These are phyloP conservation scores for Cynopterus brachyotis DNA, from an alignment of 2,113 vertebrate genomes.

Conservation along the genomic window DNA sequence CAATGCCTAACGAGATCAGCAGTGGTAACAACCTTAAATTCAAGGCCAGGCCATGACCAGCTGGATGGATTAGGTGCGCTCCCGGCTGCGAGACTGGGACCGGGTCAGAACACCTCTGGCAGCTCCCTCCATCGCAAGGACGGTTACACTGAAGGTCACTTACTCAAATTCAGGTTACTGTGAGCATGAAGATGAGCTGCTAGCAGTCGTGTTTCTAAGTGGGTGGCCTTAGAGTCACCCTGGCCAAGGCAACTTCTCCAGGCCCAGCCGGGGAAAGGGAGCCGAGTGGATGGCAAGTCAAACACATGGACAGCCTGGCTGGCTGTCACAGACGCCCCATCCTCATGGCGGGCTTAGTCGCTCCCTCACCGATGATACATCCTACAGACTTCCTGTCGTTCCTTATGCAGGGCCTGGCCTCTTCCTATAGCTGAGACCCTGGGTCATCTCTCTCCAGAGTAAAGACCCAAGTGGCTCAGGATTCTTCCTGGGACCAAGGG, in stretches of 20 bases:
- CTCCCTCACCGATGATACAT: background rate
- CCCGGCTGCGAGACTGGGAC: background rate
- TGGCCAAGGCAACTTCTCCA: background rate
- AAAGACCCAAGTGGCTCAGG: background rate
- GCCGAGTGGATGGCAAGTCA: background rate
- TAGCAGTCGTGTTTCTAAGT: background rate
- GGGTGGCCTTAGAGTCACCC: fast-evolving
- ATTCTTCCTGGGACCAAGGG: background rate
- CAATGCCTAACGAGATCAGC: background rate
- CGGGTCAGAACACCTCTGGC: background rate
- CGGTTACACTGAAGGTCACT: fast-evolving
- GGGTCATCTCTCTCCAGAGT: background rate
- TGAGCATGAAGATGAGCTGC: background rate
- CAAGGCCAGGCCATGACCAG: background rate
- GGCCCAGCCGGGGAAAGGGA: background rate
- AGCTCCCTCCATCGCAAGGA: background rate
- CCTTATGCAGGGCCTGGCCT: background rate
- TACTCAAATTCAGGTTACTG: background rate
- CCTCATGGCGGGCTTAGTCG: background rate
- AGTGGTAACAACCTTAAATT: background rate
- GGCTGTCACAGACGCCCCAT: background rate
- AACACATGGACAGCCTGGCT: background rate
- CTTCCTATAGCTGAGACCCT: background rate
- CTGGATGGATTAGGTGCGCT: background rate
- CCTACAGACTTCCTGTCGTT: background rate